Conservation (phyloP, 2,888 invertebrate species). For the Aleiodes alternator region DNA sequence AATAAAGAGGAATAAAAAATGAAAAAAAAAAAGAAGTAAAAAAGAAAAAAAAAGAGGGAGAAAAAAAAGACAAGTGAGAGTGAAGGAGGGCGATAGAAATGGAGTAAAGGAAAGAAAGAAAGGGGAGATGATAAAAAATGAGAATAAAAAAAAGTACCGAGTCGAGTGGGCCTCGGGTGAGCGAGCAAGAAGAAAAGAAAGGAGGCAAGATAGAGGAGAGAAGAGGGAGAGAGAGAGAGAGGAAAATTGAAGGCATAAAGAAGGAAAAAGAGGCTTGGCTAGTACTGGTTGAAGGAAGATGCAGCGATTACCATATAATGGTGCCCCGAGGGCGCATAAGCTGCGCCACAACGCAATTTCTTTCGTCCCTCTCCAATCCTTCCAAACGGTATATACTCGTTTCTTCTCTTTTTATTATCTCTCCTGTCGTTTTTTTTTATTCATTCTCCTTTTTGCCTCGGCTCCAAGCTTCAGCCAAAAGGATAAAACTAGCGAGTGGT, state of each 20-base stretch:
- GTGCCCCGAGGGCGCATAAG: conserved; percentile 74
- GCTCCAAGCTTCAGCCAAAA: conserved; percentile 39
- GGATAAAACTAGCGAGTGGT: conserved; percentile 56
- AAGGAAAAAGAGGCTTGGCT: conserved; percentile 43
- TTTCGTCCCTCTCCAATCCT: conserved; percentile 72
- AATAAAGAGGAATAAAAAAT: conserved; percentile 41
- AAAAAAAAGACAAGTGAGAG: conserved; percentile 41
- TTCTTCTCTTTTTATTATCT: conserved; percentile 51
- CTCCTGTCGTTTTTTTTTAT: conserved; percentile 39
- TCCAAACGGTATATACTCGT: conserved; percentile 64
- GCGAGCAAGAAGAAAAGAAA: conserved; percentile 52
- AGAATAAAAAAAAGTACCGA: conserved; percentile 11
- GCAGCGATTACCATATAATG: conserved; percentile 75
- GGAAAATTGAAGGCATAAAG: conserved; percentile 49
- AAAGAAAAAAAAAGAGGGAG: conserved; percentile 41
- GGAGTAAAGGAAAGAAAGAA: conserved; percentile 20
- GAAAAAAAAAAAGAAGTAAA: conserved; percentile 29
- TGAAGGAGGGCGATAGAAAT: conserved; percentile 33
- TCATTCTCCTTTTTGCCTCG: conserved; percentile 48
- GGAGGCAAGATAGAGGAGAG: conserved; percentile 32
- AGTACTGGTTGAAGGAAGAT: conserved; percentile 63
- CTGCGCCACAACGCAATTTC: conserved; percentile 73
- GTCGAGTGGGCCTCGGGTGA: conserved; percentile 43
- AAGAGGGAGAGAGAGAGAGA: conserved; percentile 42
- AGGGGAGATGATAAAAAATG: conserved; percentile 23